Evolutionary conservation across 2,797 vertebrate species (phyloP).

Genomic region (Tragelaphus oryx): DNA sequence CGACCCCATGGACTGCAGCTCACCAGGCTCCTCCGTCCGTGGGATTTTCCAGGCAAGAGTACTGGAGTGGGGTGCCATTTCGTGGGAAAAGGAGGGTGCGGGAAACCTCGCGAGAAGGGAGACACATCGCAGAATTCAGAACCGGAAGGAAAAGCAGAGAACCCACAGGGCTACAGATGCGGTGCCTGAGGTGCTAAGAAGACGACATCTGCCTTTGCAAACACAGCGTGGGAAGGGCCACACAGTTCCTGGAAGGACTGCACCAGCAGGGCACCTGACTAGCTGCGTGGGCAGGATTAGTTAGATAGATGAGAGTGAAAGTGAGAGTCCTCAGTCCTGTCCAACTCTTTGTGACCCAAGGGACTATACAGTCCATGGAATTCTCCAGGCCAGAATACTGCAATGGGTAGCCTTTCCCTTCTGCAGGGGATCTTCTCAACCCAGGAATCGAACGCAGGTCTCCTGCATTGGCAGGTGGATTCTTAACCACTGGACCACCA

Average conservation of each 20-base stretch:
- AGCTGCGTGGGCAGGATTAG: too few relatives aligned
- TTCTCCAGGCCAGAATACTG: neutral
- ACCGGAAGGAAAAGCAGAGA: rapidly evolving
- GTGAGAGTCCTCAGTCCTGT: neutral
- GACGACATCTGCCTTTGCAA: rapidly evolving
- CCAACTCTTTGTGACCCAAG: neutral
- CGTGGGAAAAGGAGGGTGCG: rapidly evolving
- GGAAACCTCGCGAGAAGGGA: neutral
- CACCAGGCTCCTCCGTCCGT: rapidly evolving
- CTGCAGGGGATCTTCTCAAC: neutral
- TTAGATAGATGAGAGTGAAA: rapidly evolving
- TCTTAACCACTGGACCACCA: neutral
- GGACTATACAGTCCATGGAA: neutral
- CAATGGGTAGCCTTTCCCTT: neutral
- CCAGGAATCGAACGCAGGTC: too few relatives aligned
- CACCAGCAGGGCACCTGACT: rapidly evolving
- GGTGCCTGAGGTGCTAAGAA: rapidly evolving
- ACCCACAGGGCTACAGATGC: rapidly evolving
- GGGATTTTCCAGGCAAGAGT: too few relatives aligned
- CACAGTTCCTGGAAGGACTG: rapidly evolving
- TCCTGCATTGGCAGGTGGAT: neutral
- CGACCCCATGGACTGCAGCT: too few relatives aligned
- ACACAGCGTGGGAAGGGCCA: rapidly evolving
- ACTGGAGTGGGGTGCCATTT: too few relatives aligned
- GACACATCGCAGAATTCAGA: rapidly evolving